Evolutionary conservation across 2,113 vertebrate species (phyloP), one percentile per base, ranked within the genome.

Genomic region (Uria aalge): DNA sequence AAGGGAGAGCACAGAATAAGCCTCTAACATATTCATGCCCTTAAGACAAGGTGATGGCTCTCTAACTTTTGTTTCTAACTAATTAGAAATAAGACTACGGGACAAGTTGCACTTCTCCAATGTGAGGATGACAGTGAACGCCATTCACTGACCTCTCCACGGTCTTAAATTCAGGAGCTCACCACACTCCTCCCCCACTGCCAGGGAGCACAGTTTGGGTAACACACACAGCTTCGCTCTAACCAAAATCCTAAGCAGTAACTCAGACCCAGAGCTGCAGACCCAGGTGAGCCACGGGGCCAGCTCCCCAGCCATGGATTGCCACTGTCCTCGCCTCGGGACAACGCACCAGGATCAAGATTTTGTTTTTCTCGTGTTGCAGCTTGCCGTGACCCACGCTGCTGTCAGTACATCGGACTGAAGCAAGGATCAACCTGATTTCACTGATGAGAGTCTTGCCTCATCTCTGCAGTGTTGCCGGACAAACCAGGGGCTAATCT

Each of bases 121-220:
- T 1, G 0, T 0, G 24, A 76, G 20, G 50, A 23, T 4, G 48
- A 56, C 29, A 1, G 21, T 2, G 10, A 47, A 21, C 2, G 5
- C 23, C 8, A 0, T 12, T 45, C 32, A 10, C 27, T 9, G 2
- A 5, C 34, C 15, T 12, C 48, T 38, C 40, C 34, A 3, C 0
- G 27, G 15, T 9, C 56, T 19, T 12, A 4, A 15, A 23, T 7
- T 27, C 47, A 34, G 27, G 22, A 71, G 74, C 45, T 32, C 34
- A 26, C 16, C 38, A 15, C 0, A 8, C 36, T 36, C 41, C 8
- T 12, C 11, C 23, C n/a, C 9, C 17, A 8, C 32, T 2, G 30
- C 43, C 5, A 2, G 23, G 30, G 62, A 40, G n/a, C 48, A 8
- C 22, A 4, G 18, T 12, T 9, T 23, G 6, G 66, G n/a, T 9